phyloP scores from a whole-genome alignment of 2,113 vertebrate species.

The Coracopsis vasa region DNA sequence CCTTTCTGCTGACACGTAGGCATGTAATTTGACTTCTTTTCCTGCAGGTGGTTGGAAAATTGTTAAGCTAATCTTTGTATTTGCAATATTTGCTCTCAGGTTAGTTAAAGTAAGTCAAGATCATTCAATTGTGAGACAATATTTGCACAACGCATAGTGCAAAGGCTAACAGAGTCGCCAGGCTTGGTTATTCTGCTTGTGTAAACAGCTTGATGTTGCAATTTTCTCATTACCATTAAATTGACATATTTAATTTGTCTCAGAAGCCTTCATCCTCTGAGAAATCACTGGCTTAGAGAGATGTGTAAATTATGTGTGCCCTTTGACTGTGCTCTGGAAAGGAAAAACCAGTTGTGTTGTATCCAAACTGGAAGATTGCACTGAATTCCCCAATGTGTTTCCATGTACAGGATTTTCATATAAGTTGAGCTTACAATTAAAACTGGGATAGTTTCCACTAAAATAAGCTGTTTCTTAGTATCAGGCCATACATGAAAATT shows the following conservation, averaged over 20 bases:
- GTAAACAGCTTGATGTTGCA: slow-evolving; percentile 11
- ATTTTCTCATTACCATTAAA: slow-evolving; percentile 40
- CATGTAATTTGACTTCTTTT: neutral
- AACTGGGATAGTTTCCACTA: neutral
- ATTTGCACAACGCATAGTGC: neutral
- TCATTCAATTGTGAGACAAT: neutral
- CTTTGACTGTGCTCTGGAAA: neutral
- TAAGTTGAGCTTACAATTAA: neutral
- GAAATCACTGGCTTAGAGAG: neutral
- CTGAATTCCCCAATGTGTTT: neutral
- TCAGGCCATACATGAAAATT: neutral
- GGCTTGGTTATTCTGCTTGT: neutral
- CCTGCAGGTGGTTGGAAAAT: neutral
- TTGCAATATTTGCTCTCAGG: neutral
- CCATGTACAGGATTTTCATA: neutral
- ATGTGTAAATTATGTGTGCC: neutral
- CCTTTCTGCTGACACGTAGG: neutral
- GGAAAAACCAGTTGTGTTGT: neutral
- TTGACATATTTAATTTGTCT: neutral
- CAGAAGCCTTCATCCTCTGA: neutral
- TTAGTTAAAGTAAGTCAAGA: neutral
- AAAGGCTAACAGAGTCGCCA: neutral
- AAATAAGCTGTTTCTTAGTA: neutral
- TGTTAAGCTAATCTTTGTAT: neutral
- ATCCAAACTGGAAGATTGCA: neutral